Conservation (phyloP, 1,140 invertebrate genomes). For the Drosophila tropicalis region DNA sequence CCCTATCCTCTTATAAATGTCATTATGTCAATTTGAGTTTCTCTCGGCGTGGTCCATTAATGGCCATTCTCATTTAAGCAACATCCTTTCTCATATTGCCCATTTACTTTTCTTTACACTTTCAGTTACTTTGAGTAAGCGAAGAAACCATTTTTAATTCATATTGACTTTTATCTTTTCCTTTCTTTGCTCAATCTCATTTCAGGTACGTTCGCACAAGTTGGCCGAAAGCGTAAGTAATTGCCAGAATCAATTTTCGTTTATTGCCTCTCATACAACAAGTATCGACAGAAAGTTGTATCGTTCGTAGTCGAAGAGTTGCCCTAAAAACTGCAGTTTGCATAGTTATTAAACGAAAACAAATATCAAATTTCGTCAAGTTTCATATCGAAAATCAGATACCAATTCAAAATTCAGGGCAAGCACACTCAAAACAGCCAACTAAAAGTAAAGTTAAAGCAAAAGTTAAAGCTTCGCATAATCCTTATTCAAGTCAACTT, state of each 20-base stretch:
- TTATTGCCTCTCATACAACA: slow-evolving; percentile 40
- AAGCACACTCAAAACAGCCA: background rate
- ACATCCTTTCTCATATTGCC: slow-evolving; percentile 27
- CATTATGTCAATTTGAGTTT: slow-evolving; percentile 53
- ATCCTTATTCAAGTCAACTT: background rate
- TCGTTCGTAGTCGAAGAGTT: slow-evolving; percentile 5
- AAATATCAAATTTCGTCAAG: slow-evolving; percentile 28
- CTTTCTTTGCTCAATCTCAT: slow-evolving; percentile 38
- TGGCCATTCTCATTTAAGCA: slow-evolving; percentile 30
- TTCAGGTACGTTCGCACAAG: slow-evolving; percentile 73
- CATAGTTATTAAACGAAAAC: slow-evolving; percentile 26
- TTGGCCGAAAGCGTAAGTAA: slow-evolving; percentile 71
- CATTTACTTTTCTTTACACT: slow-evolving; percentile 7
- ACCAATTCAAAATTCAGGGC: background rate
- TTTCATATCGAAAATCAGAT: background rate
- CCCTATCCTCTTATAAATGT: slow-evolving; percentile 41
- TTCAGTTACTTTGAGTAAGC: slow-evolving; percentile 4
- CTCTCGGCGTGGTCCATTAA: background rate
- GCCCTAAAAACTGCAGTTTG: slow-evolving; percentile 37
- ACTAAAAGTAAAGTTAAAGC: background rate
- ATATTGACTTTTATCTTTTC: slow-evolving; percentile 41
- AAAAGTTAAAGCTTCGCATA: background rate
- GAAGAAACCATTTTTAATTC: slow-evolving; percentile 41
- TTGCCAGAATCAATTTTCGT: slow-evolving; percentile 55
- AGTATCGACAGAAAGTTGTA: slow-evolving; percentile 41